Evolutionary conservation across 2,113 vertebrate species (phyloP), one percentile per base, ranked within the genome.

Genomic region (Phrynocephalus versicolor): DNA sequence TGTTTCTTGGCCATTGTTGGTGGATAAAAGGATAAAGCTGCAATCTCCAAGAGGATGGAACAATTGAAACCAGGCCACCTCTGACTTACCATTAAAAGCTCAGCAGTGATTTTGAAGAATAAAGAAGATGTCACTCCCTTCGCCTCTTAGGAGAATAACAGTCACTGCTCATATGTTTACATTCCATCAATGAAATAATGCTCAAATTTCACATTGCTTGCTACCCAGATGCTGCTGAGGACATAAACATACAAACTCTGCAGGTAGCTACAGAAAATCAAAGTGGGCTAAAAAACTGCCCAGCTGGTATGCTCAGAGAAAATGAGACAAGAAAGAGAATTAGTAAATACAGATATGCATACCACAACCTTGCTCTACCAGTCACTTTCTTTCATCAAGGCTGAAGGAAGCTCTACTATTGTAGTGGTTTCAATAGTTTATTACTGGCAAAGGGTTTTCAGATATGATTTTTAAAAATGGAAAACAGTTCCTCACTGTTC

Each of bases 291-390:
- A 19, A 37, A 80, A 51, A 87, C 86, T 64, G n/a, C 73, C 89
- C 83, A 90, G 79, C 79, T 84, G 70, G 79, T 64, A 92, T 89
- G 88, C 92, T 88, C 89, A 93, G 82, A 88, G 86, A 93, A 89
- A 60, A 83, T 87, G 80, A 69, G 86, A n/a, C 76, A 83, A 62
- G 81, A 33, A 35, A 7, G 81, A 41, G 51, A 51, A 85, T 77
- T 87, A 86, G 93, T 69, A 45, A 89, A 33, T 91, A 70, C 84
- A 87, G 87, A 78, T 73, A 87, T 55, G 41, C 33, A 73, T 27
- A 73, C 33, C 45, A 51, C 10, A 51, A 51, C 45, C 45, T 51
- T 51, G 10, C 45, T 51, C 45, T 51, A 51, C 45, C 10, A 51
- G 45, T 6, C 45, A 51, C 45, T 51, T 10, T 51, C 45, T 51